Conservation (phyloP, 2,113 vertebrate species). For the Megalops atlanticus region DNA sequence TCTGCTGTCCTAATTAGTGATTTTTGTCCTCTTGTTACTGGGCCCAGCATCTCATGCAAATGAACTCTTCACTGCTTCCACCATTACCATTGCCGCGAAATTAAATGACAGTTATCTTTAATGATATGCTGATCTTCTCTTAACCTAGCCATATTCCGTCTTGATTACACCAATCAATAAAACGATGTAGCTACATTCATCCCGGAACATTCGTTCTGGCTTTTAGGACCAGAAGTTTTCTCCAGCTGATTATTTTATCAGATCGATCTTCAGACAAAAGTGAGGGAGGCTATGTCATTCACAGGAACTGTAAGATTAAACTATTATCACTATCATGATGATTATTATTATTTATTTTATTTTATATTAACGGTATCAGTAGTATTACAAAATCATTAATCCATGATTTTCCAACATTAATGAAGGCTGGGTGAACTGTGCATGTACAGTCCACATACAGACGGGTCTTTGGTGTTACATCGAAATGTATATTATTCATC, state of each 20-base stretch:
- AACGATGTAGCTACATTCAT: conserved; percentile 80
- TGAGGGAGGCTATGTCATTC: background rate
- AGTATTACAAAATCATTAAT: no score
- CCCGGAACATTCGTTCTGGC: conserved; percentile 75
- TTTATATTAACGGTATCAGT: no score
- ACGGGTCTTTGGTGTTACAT: no score
- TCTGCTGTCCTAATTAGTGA: conserved; percentile 93
- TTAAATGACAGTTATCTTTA: conserved; percentile 91
- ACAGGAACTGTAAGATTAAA: background rate
- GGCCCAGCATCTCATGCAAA: conserved; percentile 91
- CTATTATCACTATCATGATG: no score
- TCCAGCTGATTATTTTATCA: conserved; percentile 64
- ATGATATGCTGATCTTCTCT: conserved; percentile 83
- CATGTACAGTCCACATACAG: no score
- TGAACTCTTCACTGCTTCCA: conserved; percentile 84
- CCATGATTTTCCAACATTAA: no score
- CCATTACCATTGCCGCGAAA: conserved; percentile 80
- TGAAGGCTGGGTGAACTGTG: no score
- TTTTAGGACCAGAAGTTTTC: conserved; percentile 54
- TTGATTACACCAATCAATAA: conserved; percentile 90
- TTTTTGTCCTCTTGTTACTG: conserved; percentile 91
- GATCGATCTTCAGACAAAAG: conserved; percentile 69
- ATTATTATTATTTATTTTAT: background rate
- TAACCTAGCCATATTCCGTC: conserved; percentile 81
- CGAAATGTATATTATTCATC: no score